Conservation (phyloP, 35 echinoderm and acorn worm species). For the Apostichopus californicus region DNA sequence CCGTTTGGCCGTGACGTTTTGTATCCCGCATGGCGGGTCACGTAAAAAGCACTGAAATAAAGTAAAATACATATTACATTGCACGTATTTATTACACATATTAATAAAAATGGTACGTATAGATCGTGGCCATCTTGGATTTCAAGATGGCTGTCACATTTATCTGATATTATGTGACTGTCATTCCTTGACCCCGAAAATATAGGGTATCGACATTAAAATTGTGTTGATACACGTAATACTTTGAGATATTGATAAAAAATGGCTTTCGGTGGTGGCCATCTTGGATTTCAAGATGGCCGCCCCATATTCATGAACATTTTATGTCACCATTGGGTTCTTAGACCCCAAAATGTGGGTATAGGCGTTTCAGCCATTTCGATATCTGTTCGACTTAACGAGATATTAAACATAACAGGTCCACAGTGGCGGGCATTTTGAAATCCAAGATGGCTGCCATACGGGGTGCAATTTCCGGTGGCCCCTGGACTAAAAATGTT, state of each 20-base stretch:
- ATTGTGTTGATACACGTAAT: constrained; percentile 5
- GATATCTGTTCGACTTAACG: constrained; percentile 29
- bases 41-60: too few species aligned
- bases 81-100: not conserved
- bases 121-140: constrained; percentile 42
- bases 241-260: not conserved
- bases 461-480: constrained; percentile 55
- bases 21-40: too few species aligned
- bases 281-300: constrained; percentile 49
- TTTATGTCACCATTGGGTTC: constrained; percentile 42
- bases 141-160: constrained; percentile 42
- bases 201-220: constrained; percentile 6
- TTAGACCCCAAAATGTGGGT: constrained; percentile 35
- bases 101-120: not conserved
- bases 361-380: constrained; percentile 5
- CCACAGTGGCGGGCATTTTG: constrained; percentile 32
- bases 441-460: constrained; percentile 65
- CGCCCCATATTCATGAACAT: constrained; percentile 18
- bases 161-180: constrained; percentile 8
- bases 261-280: not conserved
- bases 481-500: constrained; percentile 53
- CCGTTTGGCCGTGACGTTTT: too few species aligned
- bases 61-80: constrained; percentile 6
- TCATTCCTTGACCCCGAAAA: not conserved
- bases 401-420: constrained; percentile 32